A percentile compares a stretch with the other conserved stretches of the same genome.
phyloP scores from a whole-genome alignment of 1,140 invertebrate genomes.

The Planococcus citri region DNA sequence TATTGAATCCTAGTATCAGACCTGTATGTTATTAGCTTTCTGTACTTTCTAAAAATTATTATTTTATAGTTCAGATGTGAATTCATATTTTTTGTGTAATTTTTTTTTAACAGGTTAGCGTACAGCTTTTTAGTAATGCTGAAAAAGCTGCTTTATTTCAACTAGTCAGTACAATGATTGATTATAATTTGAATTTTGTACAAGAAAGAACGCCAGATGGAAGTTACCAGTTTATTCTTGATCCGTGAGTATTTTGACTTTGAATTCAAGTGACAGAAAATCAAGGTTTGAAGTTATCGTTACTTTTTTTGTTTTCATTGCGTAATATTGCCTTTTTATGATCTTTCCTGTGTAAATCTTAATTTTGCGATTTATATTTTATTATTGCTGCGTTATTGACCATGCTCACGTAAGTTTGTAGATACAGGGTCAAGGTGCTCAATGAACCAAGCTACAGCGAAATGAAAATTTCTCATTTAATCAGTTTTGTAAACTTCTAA shows the following conservation, averaged over 20 bases:
- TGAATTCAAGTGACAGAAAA: background rate
- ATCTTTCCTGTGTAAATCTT: too few relatives aligned
- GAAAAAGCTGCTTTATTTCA: constrained; percentile 59
- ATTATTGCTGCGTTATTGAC: too few relatives aligned
- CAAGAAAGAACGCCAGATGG: constrained; percentile 68
- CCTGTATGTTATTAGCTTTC: constrained; percentile 40
- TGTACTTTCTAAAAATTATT: constrained; percentile 24
- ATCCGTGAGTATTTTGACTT: constrained; percentile 55
- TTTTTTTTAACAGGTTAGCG: constrained; percentile 40
- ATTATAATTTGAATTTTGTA: constrained; percentile 74
- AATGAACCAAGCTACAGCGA: too few relatives aligned
- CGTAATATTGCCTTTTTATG: too few relatives aligned
- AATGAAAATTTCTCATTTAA: too few relatives aligned
- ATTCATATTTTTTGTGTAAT: background rate
- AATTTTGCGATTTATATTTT: too few relatives aligned
- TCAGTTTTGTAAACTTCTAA: too few relatives aligned
- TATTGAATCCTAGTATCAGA: constrained; percentile 62
- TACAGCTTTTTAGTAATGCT: constrained; percentile 57
- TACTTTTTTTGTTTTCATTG: too few relatives aligned
- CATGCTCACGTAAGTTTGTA: too few relatives aligned
- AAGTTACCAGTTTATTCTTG: constrained; percentile 63
- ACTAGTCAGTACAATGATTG: constrained; percentile 73
- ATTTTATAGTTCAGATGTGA: constrained; percentile 10
- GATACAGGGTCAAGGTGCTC: too few relatives aligned
- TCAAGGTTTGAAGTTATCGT: too few relatives aligned